Evolutionary conservation across 2,113 vertebrate species (phyloP).

Genomic region (Sturnus vulgaris): DNA sequence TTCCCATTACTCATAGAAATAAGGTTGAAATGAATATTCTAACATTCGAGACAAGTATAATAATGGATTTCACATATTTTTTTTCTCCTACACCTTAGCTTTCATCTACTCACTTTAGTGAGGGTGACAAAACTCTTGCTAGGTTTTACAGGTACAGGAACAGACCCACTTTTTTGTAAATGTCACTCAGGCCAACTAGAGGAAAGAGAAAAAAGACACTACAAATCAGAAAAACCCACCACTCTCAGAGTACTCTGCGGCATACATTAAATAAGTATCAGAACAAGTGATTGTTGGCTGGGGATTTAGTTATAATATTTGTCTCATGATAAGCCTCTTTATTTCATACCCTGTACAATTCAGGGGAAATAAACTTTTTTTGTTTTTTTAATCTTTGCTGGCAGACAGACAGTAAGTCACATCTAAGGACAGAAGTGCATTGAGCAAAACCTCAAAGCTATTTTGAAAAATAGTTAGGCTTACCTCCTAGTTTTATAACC

Average conservation of each 20-base stretch:
- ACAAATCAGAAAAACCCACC: not conserved
- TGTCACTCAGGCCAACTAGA: not conserved
- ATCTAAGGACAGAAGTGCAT: not conserved
- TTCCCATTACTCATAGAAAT: not conserved
- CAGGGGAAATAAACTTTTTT: not conserved
- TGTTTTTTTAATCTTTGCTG: not conserved
- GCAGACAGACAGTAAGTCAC: not conserved
- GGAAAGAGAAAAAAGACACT: not conserved
- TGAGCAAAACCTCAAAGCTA: not conserved
- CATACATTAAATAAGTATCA: not conserved
- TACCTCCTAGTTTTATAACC: not conserved
- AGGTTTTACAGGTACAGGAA: slow-evolving; percentile 39
- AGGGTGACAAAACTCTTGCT: slow-evolving; percentile 7
- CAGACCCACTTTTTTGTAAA: not conserved
- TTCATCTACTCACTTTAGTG: not conserved
- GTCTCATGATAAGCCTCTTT: not conserved
- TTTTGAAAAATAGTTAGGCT: not conserved
- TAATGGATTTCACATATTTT: not conserved
- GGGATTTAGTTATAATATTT: slow-evolving; percentile 6
- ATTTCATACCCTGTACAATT: not conserved
- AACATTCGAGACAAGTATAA: not conserved
- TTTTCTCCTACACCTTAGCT: not conserved
- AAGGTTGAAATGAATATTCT: not conserved
- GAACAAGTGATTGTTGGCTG: not conserved
- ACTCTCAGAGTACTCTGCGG: not conserved